These are phyloP conservation scores for Sarcoramphus papa DNA, from an alignment of 2,797 vertebrate genomes.

Conservation along the genomic window DNA sequence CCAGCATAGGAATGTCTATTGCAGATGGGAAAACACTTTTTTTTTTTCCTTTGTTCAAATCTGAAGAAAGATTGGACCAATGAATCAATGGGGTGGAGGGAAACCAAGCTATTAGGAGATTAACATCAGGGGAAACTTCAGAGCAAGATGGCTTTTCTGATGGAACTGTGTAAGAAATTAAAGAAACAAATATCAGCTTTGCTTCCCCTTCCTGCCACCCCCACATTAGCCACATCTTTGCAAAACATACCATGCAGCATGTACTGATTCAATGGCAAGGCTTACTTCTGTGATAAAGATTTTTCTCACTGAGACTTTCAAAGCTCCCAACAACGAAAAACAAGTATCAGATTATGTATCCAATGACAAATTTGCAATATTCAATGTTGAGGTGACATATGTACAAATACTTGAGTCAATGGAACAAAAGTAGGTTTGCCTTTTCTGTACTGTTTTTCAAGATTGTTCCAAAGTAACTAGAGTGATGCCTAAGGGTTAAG, in stretches of 20 bases:
- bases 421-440: background rate
- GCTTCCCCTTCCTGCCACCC: conserved; percentile 21
- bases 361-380: background rate
- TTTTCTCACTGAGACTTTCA: background rate
- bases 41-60: background rate
- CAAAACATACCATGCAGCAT: background rate
- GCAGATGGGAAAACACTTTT: background rate
- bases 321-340: background rate
- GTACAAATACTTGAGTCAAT: background rate
- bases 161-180: conserved; percentile 16
- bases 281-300: background rate
- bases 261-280: background rate
- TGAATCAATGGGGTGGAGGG: conserved; percentile 15
- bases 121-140: conserved; percentile 11
- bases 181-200: conserved; percentile 20
- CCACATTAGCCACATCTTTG: conserved; percentile 5
- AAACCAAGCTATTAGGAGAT: conserved; percentile 27
- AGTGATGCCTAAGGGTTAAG: background rate
- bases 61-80: conserved; percentile 10
- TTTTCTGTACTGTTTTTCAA: background rate
- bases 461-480: background rate
- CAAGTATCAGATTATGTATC: background rate
- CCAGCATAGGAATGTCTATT: background rate
- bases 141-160: conserved; percentile 34
- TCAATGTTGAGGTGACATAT: background rate